Conservation (phyloP, 2,797 vertebrate species). For the Adrianichthys oophorus region DNA sequence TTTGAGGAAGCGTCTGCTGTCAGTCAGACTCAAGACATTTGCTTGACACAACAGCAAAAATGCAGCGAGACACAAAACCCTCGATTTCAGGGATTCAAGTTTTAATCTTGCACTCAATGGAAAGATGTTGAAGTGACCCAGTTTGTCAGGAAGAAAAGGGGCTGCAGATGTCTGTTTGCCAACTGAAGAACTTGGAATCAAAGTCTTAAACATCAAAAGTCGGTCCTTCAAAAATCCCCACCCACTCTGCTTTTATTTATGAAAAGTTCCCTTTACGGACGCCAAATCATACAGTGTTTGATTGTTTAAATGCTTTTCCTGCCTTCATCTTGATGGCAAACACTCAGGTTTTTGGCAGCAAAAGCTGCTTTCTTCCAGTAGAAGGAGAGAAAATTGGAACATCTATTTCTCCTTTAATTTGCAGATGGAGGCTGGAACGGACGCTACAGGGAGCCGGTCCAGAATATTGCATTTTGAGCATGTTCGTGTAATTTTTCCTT, state of each 20-base stretch:
- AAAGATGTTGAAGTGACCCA: conserved; percentile 1
- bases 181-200: conserved; percentile 37
- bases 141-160: background rate
- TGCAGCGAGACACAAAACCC: too few relatives aligned
- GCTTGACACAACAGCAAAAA: too few relatives aligned
- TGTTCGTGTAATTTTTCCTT: conserved; percentile 35
- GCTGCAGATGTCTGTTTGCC: background rate
- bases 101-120: background rate
- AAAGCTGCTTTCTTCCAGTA: conserved; percentile 40
- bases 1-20: conserved; percentile 36
- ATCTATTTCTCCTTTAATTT: conserved; percentile 68
- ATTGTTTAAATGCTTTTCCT: conserved; percentile 61
- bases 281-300: conserved; percentile 61
- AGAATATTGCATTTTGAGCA: conserved; percentile 25
- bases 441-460: conserved; percentile 54
- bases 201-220: conserved; percentile 40
- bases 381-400: conserved; percentile 53
- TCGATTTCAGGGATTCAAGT: background rate
- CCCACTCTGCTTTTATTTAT: conserved; percentile 42
- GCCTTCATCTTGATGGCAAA: conserved; percentile 70
- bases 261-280: conserved; percentile 38
- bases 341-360: conserved; percentile 50
- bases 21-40: conserved; percentile 20
- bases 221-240: conserved; percentile 25
- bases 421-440: conserved; percentile 47